These are phyloP conservation scores for Tetragnatha versicolor DNA, from an alignment of 1,140 invertebrate genomes.

Conservation along the genomic window DNA sequence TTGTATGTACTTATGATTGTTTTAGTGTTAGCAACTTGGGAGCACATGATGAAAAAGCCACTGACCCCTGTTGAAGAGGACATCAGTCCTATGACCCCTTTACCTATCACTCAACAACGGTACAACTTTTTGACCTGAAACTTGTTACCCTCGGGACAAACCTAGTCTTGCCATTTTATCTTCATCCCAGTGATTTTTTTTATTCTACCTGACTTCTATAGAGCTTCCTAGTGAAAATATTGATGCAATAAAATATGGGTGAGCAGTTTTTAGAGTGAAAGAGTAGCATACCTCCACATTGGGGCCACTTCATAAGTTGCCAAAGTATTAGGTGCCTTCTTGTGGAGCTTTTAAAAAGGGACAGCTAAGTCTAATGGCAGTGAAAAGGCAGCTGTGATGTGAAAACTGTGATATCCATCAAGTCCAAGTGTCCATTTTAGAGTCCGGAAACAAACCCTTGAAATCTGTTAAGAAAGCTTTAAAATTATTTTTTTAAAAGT, in stretches of 20 bases:
- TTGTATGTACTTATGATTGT: slow-evolving; percentile 9
- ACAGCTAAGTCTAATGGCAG: no score
- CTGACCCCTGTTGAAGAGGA: slow-evolving; percentile 69
- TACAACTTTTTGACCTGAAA: slow-evolving; percentile 79
- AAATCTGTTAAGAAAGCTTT: no score
- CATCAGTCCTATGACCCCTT: slow-evolving; percentile 71
- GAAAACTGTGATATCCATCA: no score
- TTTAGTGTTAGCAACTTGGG: slow-evolving; percentile 76
- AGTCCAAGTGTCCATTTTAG: no score
- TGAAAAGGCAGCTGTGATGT: no score
- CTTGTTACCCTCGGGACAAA: slow-evolving; percentile 17
- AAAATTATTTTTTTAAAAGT: no score
- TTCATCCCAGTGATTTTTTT: slow-evolving; percentile 27
- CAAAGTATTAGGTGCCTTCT: no score
- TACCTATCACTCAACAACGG: slow-evolving; percentile 83
- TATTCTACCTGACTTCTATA: background rate
- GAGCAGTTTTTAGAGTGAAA: no score
- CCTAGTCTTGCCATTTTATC: slow-evolving; percentile 14
- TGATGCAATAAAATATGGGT: background rate
- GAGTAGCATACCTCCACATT: no score
- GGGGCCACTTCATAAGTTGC: no score
- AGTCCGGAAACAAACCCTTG: no score
- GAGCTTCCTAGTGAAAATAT: background rate
- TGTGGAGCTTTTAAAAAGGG: no score
- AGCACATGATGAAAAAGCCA: slow-evolving; percentile 61